These are phyloP conservation scores for Pardalotus punctatus DNA, from an alignment of 2,113 vertebrate species.

Conservation along the genomic window DNA sequence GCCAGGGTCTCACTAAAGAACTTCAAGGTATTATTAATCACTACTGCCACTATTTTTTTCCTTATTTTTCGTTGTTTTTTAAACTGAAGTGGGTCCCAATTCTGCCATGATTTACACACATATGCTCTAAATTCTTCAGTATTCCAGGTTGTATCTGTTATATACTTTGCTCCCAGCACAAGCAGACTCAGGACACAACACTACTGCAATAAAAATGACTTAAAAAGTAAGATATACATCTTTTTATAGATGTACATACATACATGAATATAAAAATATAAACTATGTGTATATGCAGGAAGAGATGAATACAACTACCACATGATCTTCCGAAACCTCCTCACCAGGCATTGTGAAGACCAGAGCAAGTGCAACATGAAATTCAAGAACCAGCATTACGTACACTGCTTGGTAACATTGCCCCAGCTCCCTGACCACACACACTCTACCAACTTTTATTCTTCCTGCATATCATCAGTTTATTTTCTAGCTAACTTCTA, in stretches of 20 bases:
- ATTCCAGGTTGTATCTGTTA: not conserved
- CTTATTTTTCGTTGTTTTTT: not conserved
- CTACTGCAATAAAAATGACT: not conserved
- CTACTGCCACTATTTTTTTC: not conserved
- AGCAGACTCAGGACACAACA: not conserved
- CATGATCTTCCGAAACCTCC: not conserved
- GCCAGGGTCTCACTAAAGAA: slow-evolving; percentile 35
- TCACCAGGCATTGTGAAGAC: not conserved
- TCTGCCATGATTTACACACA: not conserved
- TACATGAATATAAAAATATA: not conserved
- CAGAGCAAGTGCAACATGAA: not conserved
- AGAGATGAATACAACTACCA: not conserved
- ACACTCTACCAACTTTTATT: not conserved
- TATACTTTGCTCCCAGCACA: not conserved
- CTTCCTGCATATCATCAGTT: not conserved
- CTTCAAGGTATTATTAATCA: slow-evolving; percentile 26
- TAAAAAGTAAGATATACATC: not conserved
- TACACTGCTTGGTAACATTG: not conserved
- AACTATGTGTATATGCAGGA: not conserved
- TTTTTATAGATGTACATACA: not conserved
- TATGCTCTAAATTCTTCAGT: not conserved
- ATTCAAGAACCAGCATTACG: not conserved
- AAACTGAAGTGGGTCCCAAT: not conserved
- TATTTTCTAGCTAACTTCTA: not conserved
- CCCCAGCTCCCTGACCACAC: not conserved